Base-by-base conservation (phyloP, 2,888 invertebrate species). In the Apotomis turbidana region DNA sequence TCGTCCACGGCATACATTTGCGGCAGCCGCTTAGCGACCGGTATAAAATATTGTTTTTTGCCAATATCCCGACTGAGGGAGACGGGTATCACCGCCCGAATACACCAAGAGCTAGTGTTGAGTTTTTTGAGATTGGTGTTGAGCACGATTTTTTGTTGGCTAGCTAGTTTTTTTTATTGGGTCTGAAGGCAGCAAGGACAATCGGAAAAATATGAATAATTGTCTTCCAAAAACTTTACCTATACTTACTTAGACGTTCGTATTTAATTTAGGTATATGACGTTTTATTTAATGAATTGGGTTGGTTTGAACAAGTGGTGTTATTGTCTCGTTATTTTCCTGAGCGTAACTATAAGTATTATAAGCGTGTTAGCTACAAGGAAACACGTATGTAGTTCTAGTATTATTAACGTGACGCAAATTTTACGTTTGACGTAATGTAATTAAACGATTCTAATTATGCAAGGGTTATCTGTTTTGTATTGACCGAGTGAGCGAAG, bases 31-130 rank as follows among this genome's bases (percentile, higher is more conserved):
- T 88, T 84, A 89, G 90, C 88, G 89, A 85, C 85, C 85, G 84
- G 80, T 81, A 84, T 89, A 88, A 90, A 90, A 91, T 90, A 90
- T 90, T 88, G 86, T 90, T 90, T 88, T 88, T 89, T 89, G 79
- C 88, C 89, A 88, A 89, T 90, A 88, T 83, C 82, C 80, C 81
- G 82, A 83, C 83, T 74, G 82, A 80, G 80, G 79, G 81, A 79
- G 81, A 81, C 49, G 59, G 55, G 72, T 80, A 81, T 76, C 82
- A 81, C 80, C 80, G 78, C 77, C 78, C 74, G 68, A 55, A 12
- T 84, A 87, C 84, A 60, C 78, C 36, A 77, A 60, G 85, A 84
- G 87, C 68, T 58, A 41, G 62, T 3, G 63, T 12, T 1, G 5
- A 46, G 13, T 8, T 9, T 60, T 15, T 60, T 10, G 9, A 6